A percentile compares a stretch with the other conserved stretches of the same genome.
Evolutionary conservation across 2,797 vertebrate species (phyloP).

Genomic region (Halcyon leucocephala): DNA sequence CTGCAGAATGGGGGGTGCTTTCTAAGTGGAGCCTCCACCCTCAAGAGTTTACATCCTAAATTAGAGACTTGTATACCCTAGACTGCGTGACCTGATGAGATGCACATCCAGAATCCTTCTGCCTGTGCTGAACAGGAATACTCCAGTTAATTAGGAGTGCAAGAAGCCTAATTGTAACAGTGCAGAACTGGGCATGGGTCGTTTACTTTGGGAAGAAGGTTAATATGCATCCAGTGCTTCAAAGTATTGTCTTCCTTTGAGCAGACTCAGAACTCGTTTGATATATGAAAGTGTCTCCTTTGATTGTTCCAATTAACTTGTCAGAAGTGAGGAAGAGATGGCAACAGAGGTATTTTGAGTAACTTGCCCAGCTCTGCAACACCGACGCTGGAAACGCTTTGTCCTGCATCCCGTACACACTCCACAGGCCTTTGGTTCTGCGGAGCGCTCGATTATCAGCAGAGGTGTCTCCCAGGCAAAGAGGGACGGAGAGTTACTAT

Average conservation of each 20-base stretch:
- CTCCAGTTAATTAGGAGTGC: not conserved
- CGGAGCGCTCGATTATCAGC: not conserved
- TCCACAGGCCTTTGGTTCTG: not conserved
- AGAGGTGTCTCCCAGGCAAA: not conserved
- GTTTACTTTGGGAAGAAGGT: not conserved
- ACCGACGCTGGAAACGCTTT: not conserved
- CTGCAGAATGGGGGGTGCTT: not conserved
- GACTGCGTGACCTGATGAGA: not conserved
- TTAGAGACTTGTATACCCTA: not conserved
- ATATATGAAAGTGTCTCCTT: not conserved
- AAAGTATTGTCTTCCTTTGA: not conserved
- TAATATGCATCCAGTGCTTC: not conserved
- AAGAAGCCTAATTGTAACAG: not conserved
- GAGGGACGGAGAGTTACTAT: not conserved
- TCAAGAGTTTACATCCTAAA: not conserved
- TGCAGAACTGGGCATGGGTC: not conserved
- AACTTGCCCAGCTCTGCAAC: accelerated
- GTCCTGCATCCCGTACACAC: not conserved
- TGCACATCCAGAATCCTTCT: not conserved
- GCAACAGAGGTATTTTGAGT: not conserved
- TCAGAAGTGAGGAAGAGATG: not conserved
- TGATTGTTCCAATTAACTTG: not conserved
- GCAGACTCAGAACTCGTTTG: not conserved
- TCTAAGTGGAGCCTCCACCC: not conserved
- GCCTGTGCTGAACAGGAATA: not conserved